A percentile compares a stretch with the other conserved stretches of the same genome.
phyloP scores from a whole-genome alignment of 2,113 vertebrate species.

The Lamprotornis superbus region DNA sequence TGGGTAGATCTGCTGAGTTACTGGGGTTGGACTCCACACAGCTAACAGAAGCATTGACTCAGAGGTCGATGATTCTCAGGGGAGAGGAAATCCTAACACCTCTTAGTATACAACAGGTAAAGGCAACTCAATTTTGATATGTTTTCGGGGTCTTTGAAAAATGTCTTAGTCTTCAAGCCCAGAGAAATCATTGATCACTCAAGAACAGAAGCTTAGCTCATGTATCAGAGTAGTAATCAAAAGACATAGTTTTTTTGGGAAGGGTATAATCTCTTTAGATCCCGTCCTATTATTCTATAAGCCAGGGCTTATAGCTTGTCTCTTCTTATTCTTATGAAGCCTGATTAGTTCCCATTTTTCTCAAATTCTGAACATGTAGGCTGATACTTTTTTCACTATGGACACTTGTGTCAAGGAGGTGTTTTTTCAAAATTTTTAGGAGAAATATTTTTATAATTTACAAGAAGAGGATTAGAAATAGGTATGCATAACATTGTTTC shows the following conservation, averaged over 20 bases:
- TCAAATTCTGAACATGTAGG: not conserved
- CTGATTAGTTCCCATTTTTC: not conserved
- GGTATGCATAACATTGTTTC: not conserved
- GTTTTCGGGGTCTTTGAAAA: not conserved
- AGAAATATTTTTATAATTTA: not conserved
- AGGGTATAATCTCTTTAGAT: not conserved
- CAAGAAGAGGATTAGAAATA: not conserved
- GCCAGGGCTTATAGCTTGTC: not conserved
- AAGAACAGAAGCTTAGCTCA: not conserved
- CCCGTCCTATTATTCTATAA: not conserved
- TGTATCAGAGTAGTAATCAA: not conserved
- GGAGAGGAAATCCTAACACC: constrained; percentile 97
- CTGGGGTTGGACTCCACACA: constrained; percentile 89
- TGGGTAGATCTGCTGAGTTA: constrained; percentile 86
- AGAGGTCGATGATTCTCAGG: constrained; percentile 96
- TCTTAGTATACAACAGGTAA: constrained; percentile 92
- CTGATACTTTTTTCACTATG: not conserved
- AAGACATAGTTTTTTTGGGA: not conserved
- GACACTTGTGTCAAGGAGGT: not conserved
- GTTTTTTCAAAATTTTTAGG: not conserved
- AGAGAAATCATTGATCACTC: not conserved
- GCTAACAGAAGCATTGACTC: constrained; percentile 90
- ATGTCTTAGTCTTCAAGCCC: not conserved
- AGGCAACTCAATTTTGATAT: not conserved
- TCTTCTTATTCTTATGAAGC: not conserved